A percentile compares a stretch with the other conserved stretches of the same genome.
These are phyloP conservation scores for Bombus picipes DNA, from an alignment of 1,140 invertebrate species.

Conservation along the genomic window DNA sequence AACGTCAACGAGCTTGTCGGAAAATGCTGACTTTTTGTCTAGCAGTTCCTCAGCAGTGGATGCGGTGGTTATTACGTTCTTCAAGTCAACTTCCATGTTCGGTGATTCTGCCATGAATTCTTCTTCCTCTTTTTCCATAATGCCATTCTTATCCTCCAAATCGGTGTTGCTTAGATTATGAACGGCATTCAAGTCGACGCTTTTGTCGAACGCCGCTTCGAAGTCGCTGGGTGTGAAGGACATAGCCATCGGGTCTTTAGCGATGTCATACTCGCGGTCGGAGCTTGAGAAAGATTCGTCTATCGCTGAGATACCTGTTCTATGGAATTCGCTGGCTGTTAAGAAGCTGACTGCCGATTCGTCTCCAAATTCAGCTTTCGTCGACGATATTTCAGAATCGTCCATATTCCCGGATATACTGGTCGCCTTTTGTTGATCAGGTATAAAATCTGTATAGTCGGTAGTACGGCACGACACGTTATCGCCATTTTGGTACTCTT, in stretches of 20 bases:
- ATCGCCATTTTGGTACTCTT: conserved; percentile 67
- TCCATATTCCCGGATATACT: conserved; percentile 75
- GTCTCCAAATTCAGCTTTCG: conserved; percentile 82
- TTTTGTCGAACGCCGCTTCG: conserved; percentile 84
- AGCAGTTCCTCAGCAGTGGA: too few relatives aligned
- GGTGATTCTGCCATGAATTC: background rate
- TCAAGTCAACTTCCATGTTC: background rate
- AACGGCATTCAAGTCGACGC: conserved; percentile 86
- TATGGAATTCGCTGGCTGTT: conserved; percentile 68
- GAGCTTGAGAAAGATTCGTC: conserved; percentile 70
- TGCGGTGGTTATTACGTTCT: background rate
- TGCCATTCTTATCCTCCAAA: conserved; percentile 69
- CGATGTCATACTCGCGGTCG: conserved; percentile 66
- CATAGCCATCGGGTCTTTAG: conserved; percentile 87
- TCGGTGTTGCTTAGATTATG: conserved; percentile 85
- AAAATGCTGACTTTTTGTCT: background rate
- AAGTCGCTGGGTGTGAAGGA: conserved; percentile 87
- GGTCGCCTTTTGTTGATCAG: conserved; percentile 44
- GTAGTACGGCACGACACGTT: background rate
- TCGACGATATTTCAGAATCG: conserved; percentile 82
- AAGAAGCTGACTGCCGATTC: conserved; percentile 76
- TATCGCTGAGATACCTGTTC: conserved; percentile 64
- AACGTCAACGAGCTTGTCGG: background rate
- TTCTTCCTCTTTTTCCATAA: conserved; percentile 10
- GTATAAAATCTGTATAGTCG: conserved; percentile 16